Evolutionary conservation across 2,888 invertebrate genomes (phyloP).

Genomic region (Eupithecia pulchellata): DNA sequence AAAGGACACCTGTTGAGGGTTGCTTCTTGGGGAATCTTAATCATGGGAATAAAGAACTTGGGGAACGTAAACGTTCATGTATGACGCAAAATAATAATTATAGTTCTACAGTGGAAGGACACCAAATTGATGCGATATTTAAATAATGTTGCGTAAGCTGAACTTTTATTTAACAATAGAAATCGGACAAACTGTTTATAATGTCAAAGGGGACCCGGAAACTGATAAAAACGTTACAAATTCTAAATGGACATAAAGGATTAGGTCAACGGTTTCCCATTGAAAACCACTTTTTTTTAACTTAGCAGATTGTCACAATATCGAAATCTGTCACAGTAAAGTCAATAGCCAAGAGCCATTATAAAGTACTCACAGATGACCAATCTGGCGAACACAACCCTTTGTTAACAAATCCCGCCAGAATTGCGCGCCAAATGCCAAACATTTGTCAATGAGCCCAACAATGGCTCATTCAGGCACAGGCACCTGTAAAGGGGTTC

Average conservation of each 20-base stretch:
- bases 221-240: constrained; percentile 16
- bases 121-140: neutral
- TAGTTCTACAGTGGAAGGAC: neutral
- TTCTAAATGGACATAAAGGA: constrained; percentile 17
- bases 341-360: constrained; percentile 27
- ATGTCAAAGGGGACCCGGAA: constrained; percentile 15
- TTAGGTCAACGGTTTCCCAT: constrained; percentile 35
- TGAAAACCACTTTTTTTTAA: constrained; percentile 14
- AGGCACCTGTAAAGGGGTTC: constrained; percentile 81
- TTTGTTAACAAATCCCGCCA: constrained; percentile 64
- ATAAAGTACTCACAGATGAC: constrained; percentile 35
- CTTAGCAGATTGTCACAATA: constrained; percentile 29
- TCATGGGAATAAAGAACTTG: constrained; percentile 72
- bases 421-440: constrained; percentile 77
- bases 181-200: neutral
- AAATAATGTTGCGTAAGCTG: neutral
- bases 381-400: constrained; percentile 64
- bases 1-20: constrained; percentile 75
- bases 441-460: constrained; percentile 73
- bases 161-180: constrained; percentile 4
- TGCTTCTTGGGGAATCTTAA: constrained; percentile 74
- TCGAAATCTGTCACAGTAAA: constrained; percentile 30
- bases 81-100: neutral
- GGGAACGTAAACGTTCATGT: constrained; percentile 40
- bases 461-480: constrained; percentile 75